Evolutionary conservation across 2,888 invertebrate species (phyloP).

Genomic region (Odontocolon sp.): DNA sequence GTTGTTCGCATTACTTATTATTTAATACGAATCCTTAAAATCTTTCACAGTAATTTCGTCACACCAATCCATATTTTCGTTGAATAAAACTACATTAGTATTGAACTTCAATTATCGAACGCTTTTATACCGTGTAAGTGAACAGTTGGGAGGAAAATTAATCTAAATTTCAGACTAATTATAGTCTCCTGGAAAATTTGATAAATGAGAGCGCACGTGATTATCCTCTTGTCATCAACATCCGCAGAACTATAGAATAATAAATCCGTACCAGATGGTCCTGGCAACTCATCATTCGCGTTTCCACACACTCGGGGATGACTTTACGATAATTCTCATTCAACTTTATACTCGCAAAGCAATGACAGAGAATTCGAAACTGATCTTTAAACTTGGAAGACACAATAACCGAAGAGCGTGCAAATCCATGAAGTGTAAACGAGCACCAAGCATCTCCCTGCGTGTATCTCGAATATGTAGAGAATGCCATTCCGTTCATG

Average conservation of each 20-base stretch:
- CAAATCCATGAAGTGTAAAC: conserved; percentile 1
- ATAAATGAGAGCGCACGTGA: conserved; percentile 52
- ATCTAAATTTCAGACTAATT: background rate
- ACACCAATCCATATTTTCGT: too few species aligned
- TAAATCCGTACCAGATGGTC: conserved; percentile 49
- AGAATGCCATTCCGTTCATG: conserved; percentile 23
- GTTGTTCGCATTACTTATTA: too few species aligned
- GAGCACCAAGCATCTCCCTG: conserved; percentile 17
- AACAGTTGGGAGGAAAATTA: too few species aligned
- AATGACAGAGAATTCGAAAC: conserved; percentile 45
- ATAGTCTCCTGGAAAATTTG: conserved; percentile 53
- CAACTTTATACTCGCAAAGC: conserved; percentile 17
- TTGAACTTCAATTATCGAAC: too few species aligned
- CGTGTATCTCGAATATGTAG: conserved; percentile 43
- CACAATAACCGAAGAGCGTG: conserved; percentile 55
- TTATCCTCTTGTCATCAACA: conserved; percentile 38
- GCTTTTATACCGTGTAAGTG: too few species aligned
- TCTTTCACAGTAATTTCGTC: too few species aligned
- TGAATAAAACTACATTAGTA: too few species aligned
- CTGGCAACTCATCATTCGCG: conserved; percentile 40
- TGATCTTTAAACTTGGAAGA: conserved; percentile 56
- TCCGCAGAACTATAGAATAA: conserved; percentile 51
- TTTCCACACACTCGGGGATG: conserved; percentile 42
- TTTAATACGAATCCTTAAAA: too few species aligned
- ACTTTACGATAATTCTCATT: conserved; percentile 11